Evolutionary conservation across 2,113 vertebrate species (phyloP), one percentile per base, ranked within the genome.

Genomic region (Poicephalus gulielmi): DNA sequence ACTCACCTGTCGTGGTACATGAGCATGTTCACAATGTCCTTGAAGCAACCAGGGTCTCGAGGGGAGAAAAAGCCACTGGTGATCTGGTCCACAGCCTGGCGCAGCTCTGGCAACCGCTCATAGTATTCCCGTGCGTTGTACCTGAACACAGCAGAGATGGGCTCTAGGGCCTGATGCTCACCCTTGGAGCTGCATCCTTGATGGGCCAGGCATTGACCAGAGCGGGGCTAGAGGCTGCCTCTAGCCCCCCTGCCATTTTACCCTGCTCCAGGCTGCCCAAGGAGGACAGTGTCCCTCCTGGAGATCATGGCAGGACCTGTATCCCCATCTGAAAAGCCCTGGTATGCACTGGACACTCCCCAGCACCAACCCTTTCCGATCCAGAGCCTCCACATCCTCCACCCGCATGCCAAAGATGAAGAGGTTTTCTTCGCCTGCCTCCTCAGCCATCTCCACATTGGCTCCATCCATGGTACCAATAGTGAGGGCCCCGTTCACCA

Each of bases 391-490:
- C 33, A 99, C 98, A 0, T 99, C 99, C 16, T 98, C 97, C 79
- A 99, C 98, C 17, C 96, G 96, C 98, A 99, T 98, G 88, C 99
- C 99, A 15, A 99, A 99, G 83, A 99, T 99, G 97, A 99, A 99
- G 80, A 99, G 98, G 96, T 99, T 99, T 47, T 99, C 98, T 10
- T 98, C 95, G 4, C 99, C 98, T 0, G 99, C 99, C 79, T 99
- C 99, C 95, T 99, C 98, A 0, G 98, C 98, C 99, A 99, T 99
- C 97, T 99, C 99, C 96, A 99, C 99, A 0, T 99, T 99, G 85
- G 99, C 99, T 0, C 99, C 99, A 0, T 99, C 99, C 99, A 99
- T 99, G 60, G 99, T 99, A 17, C 99, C 99, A 4, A 99, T 98
- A 92, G 99, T 99, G 66, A 99, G 98, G 11, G 99, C 99, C 12